These are phyloP conservation scores for Motacilla tschutschensis DNA, from an alignment of 2,113 vertebrate species.

Conservation along the genomic window DNA sequence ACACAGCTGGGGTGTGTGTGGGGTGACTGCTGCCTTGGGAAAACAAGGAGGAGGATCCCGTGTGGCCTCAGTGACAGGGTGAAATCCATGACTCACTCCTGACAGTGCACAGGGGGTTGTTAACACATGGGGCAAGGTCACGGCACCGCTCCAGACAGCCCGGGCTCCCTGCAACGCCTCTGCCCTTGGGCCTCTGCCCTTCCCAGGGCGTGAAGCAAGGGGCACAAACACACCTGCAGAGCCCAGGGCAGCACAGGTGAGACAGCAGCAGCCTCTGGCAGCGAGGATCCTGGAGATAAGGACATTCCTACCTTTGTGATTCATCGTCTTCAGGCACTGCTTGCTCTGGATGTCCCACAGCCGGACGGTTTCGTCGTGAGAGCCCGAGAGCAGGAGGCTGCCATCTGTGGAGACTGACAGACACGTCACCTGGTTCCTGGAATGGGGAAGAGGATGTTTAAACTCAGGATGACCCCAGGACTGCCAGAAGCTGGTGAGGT, in stretches of 20 bases:
- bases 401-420: conserved; percentile 91
- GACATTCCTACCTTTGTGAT: conserved; percentile 85
- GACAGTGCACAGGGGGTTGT: not conserved
- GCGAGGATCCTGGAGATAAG: not conserved
- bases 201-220: not conserved
- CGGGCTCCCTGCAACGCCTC: not conserved
- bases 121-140: not conserved
- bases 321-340: conserved; percentile 86
- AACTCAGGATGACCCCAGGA: not conserved
- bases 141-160: not conserved
- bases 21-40: not conserved
- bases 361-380: conserved; percentile 88
- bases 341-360: conserved; percentile 96
- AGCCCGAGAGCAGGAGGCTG: conserved; percentile 88
- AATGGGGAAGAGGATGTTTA: conserved; percentile 4
- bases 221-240: not conserved
- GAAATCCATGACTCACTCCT: conserved; percentile 29
- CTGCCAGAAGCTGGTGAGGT: not conserved
- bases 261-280: not conserved
- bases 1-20: not conserved
- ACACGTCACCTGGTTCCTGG: conserved; percentile 91
- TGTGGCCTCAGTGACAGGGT: not conserved
- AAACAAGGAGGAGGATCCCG: conserved; percentile 10
- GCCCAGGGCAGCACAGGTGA: not conserved
- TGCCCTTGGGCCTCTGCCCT: conserved; percentile 22